Percentiles rank a stretch among this genome's conserved stretches.
Evolutionary conservation across 2,797 vertebrate species (phyloP).

Genomic region (Dryobates pubescens): DNA sequence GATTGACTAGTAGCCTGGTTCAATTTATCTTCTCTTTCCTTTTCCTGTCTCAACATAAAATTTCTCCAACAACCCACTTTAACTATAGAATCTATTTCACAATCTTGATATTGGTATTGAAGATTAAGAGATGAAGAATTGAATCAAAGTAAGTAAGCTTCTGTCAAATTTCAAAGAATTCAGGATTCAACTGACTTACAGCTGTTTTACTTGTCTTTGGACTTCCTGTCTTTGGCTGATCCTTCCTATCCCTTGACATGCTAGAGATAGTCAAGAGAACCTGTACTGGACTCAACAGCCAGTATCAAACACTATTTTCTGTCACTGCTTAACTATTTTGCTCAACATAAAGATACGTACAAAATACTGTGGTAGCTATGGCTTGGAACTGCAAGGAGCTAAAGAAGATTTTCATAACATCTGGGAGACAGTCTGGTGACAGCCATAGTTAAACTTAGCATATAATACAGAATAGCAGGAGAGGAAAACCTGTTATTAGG

Average conservation of each 20-base stretch:
- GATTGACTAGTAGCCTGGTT: not conserved
- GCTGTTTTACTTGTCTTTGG: not conserved
- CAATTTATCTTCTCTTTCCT: not conserved
- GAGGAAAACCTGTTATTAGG: rapidly evolving
- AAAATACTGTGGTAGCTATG: not conserved
- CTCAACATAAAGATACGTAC: not conserved
- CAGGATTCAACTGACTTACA: not conserved
- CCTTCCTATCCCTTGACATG: not conserved
- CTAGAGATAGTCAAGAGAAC: not conserved
- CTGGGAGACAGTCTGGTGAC: not conserved
- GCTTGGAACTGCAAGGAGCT: not conserved
- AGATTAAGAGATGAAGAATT: not conserved
- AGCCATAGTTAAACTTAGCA: not conserved
- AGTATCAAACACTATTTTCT: not conserved
- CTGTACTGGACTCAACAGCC: not conserved
- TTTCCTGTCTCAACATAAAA: not conserved
- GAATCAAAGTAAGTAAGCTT: not conserved
- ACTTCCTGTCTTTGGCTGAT: not conserved
- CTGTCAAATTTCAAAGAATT: not conserved
- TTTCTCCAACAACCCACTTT: not conserved
- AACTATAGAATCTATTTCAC: not conserved
- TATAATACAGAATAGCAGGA: not conserved
- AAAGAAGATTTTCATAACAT: not conserved
- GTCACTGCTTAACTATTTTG: not conserved
- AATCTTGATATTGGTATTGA: not conserved